A percentile compares a stretch with the other conserved stretches of the same genome.
Conservation (phyloP, 1,140 invertebrate genomes). For the Apis cerana region DNA sequence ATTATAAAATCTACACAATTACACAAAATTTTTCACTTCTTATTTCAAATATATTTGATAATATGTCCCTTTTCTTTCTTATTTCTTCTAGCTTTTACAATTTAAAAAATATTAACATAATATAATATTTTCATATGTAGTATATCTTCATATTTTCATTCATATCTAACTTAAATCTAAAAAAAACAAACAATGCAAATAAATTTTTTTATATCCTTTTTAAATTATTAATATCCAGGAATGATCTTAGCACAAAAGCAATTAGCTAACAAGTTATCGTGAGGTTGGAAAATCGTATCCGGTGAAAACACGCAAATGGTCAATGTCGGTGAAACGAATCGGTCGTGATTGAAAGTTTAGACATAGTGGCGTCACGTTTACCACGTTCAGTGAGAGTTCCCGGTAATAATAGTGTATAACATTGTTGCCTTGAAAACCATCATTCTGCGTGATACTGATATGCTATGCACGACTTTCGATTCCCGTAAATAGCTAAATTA, state of each 20-base stretch:
- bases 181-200: background rate
- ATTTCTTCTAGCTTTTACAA: too few species aligned
- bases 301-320: background rate
- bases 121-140: too few species aligned
- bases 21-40: background rate
- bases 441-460: constrained; percentile 9
- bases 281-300: background rate
- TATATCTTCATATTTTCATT: too few species aligned
- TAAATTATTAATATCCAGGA: background rate
- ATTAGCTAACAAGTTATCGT: constrained; percentile 33
- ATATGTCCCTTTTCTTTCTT: too few species aligned
- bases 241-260: background rate
- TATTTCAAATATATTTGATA: too few species aligned
- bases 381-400: constrained; percentile 17
- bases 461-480: constrained; percentile 13
- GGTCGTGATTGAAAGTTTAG: constrained; percentile 40
- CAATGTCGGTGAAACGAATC: constrained; percentile 22
- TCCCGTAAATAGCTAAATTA: background rate
- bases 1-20: too few species aligned
- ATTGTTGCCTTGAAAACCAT: background rate
- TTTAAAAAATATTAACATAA: too few species aligned
- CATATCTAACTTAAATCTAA: too few species aligned
- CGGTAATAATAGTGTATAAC: constrained; percentile 33
- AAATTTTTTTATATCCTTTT: background rate
- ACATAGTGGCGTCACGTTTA: background rate